Conservation (phyloP, 2,888 invertebrate genomes). For the Apodemia duryi region DNA sequence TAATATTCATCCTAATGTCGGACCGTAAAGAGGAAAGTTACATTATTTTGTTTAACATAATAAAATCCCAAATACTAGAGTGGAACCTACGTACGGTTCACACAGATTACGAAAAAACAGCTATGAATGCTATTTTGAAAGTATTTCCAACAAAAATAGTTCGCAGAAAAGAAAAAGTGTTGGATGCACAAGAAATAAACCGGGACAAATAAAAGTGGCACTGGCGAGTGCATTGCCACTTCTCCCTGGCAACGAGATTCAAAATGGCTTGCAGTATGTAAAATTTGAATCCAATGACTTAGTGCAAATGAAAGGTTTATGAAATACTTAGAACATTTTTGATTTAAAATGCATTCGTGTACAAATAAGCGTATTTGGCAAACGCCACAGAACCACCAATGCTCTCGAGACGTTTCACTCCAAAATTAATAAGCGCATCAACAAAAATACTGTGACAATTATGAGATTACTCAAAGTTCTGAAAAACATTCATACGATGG, state of each 20-base stretch:
- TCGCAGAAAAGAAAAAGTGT: conserved; percentile 17
- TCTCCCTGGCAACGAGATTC: conserved; percentile 25
- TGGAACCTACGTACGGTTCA: conserved; percentile 14
- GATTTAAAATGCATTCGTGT: conserved; percentile 10
- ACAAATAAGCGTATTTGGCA: conserved; percentile 11
- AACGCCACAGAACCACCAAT: conserved; percentile 9
- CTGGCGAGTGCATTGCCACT: conserved; percentile 22
- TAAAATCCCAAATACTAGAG: conserved; percentile 15
- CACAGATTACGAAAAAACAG: conserved; percentile 17
- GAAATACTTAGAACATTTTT: conserved; percentile 19
- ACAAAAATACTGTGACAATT: conserved; percentile 24
- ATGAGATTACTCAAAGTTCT: conserved; percentile 24
- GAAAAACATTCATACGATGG: conserved; percentile 18
- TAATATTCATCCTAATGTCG: conserved; percentile 13
- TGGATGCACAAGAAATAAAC: conserved; percentile 22
- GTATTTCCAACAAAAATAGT: conserved; percentile 9
- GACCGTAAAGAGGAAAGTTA: conserved; percentile 3
- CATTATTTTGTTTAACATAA: conserved; percentile 17
- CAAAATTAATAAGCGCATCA: conserved; percentile 9
- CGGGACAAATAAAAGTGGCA: conserved; percentile 25
- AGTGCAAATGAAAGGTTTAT: conserved; percentile 21
- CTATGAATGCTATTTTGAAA: conserved; percentile 15
- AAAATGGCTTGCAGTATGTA: conserved; percentile 25
- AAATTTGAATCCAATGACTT: conserved; percentile 23
- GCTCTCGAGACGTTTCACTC: conserved; percentile 10